Conservation (phyloP, 2,113 vertebrate genomes). For the Antennarius striatus region DNA sequence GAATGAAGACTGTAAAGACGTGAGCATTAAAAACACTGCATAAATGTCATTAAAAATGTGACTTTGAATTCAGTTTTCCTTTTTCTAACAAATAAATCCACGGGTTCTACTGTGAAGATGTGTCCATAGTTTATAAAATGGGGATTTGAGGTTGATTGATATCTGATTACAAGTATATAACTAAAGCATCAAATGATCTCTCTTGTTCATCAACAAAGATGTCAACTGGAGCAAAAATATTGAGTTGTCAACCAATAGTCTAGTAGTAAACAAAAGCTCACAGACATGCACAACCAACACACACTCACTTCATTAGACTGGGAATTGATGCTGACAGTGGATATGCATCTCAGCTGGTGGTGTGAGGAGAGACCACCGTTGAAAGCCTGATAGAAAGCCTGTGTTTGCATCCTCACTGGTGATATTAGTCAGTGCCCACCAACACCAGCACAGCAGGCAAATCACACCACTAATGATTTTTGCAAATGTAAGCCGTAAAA, state of each 20-base stretch:
- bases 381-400: conserved; percentile 61
- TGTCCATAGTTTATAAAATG: not conserved
- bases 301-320: conserved; percentile 32
- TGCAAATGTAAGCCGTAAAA: conserved; percentile 60
- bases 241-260: conserved; percentile 13
- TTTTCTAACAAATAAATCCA: not conserved
- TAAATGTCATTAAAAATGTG: too few relatives aligned
- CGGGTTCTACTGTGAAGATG: not conserved
- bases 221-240: conserved; percentile 52
- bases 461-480: conserved; percentile 68
- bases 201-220: conserved; percentile 37
- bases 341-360: conserved; percentile 60
- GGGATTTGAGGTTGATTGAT: not conserved
- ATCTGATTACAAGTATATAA: conserved; percentile 17
- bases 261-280: conserved; percentile 51
- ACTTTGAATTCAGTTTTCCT: not conserved
- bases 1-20: too few relatives aligned
- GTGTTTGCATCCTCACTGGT: conserved; percentile 58
- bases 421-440: conserved; percentile 49
- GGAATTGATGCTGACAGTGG: conserved; percentile 50
- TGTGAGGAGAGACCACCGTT: conserved; percentile 50
- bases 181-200: conserved; percentile 39
- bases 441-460: conserved; percentile 55
- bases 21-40: too few relatives aligned
- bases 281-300: conserved; percentile 10